Evolutionary conservation across 2,797 vertebrate genomes (phyloP).

Genomic region (Poeciliopsis infans): DNA sequence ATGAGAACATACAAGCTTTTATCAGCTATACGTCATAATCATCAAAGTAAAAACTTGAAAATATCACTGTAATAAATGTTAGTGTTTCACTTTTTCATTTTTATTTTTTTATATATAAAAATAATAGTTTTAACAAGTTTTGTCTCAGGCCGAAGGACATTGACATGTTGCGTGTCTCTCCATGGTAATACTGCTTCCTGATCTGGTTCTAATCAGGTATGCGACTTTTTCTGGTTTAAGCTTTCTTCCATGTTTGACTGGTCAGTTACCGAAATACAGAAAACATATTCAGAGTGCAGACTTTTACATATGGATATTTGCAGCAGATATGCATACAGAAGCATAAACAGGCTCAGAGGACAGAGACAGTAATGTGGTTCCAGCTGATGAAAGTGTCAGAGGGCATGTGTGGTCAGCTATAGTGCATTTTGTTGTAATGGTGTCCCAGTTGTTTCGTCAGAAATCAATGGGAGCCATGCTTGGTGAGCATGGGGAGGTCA

Average conservation of each 20-base stretch:
- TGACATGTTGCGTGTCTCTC: not conserved
- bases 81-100: not conserved
- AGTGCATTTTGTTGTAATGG: conserved; percentile 97
- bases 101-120: not conserved
- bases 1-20: not conserved
- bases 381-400: conserved; percentile 85
- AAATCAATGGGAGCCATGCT: conserved; percentile 95
- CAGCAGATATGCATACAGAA: conserved; percentile 9
- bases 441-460: conserved; percentile 94
- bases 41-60: not conserved
- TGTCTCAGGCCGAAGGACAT: not conserved
- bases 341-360: conserved; percentile 17
- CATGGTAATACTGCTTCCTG: not conserved
- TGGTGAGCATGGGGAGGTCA: conserved; percentile 87
- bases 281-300: conserved; percentile 10
- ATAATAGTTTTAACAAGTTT: not conserved
- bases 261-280: not conserved
- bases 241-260: not conserved
- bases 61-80: not conserved
- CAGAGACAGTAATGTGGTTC: conserved; percentile 59
- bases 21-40: not conserved
- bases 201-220: not conserved
- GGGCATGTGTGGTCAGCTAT: conserved; percentile 86
- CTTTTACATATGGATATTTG: conserved; percentile 47
- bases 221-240: not conserved